Percentiles rank a stretch among this genome's conserved stretches.
These are phyloP conservation scores for Drosophila jambulina DNA, from an alignment of 1,140 invertebrate genomes.

Conservation along the genomic window DNA sequence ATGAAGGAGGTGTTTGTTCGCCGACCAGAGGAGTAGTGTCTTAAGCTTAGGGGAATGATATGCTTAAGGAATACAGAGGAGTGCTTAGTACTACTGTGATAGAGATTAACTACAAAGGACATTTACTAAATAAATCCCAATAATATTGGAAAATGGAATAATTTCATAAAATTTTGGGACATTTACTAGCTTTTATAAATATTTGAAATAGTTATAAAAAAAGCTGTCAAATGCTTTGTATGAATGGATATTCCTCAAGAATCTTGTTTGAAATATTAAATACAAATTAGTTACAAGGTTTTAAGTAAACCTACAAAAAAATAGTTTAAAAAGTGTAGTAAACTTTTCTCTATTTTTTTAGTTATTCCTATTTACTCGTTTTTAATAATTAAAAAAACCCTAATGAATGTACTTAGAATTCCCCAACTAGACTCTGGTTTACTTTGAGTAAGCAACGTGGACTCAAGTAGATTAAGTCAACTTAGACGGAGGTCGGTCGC, in stretches of 20 bases:
- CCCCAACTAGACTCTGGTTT: not conserved
- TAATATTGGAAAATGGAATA: not conserved
- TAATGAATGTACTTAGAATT: not conserved
- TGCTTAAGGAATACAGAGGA: conserved; percentile 4
- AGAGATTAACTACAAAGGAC: conserved; percentile 25
- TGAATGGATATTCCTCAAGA: not conserved
- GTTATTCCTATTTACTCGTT: not conserved
- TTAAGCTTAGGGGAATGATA: not conserved
- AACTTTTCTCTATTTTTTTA: not conserved
- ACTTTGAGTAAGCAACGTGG: conserved; percentile 16
- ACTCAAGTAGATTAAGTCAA: conserved; percentile 36
- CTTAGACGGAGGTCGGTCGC: not conserved
- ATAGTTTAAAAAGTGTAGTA: not conserved
- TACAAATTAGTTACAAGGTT: not conserved
- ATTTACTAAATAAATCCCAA: conserved; percentile 2
- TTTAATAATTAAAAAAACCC: not conserved
- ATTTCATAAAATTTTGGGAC: not conserved
- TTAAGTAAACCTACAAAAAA: too few species aligned
- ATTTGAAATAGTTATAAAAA: conserved; percentile 5
- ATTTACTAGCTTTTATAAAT: not conserved
- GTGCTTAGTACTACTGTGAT: conserved; percentile 59
- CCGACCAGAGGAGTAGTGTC: conserved; percentile 5
- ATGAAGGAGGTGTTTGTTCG: conserved; percentile 67
- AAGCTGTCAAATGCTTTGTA: conserved; percentile 3
- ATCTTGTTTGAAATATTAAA: not conserved